Conservation (phyloP, 37 sponge, comb jelly and placozoan genomes). For the Halisarca cf. caerulea region DNA sequence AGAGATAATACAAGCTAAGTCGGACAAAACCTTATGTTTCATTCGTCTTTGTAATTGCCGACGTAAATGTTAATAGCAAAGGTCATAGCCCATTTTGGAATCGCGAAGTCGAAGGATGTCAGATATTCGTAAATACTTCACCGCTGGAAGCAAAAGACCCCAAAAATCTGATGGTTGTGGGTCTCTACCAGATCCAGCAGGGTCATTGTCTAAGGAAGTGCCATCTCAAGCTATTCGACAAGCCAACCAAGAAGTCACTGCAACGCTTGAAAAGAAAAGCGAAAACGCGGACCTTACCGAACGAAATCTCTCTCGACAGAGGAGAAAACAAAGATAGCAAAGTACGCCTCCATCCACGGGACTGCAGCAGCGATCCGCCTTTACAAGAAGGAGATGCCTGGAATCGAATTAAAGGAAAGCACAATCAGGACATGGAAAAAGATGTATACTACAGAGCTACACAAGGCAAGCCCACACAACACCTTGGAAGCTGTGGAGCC, state of each 20-base stretch:
- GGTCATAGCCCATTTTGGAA: no score
- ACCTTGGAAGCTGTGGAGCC: background rate
- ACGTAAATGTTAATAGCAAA: no score
- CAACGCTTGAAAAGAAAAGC: background rate
- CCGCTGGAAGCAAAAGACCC: no score
- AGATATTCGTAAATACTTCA: no score
- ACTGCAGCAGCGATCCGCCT: slow-evolving; percentile 15
- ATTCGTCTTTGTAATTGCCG: no score
- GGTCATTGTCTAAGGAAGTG: background rate
- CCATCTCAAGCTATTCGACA: background rate
- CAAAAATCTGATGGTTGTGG: no score
- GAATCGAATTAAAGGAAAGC: background rate
- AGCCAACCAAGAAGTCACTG: background rate
- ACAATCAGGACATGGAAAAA: background rate
- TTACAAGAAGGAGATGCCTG: slow-evolving; percentile 8
- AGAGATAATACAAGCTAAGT: no score
- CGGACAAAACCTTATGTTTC: no score
- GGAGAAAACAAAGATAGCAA: background rate
- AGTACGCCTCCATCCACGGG: background rate
- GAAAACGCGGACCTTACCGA: background rate
- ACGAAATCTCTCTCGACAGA: background rate
- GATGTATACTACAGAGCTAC: background rate
- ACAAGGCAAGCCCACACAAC: background rate
- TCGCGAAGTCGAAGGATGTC: no score
- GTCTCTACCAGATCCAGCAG: background rate